Evolutionary conservation across 2,113 vertebrate genomes (phyloP).

Genomic region (Chionomys nivalis): DNA sequence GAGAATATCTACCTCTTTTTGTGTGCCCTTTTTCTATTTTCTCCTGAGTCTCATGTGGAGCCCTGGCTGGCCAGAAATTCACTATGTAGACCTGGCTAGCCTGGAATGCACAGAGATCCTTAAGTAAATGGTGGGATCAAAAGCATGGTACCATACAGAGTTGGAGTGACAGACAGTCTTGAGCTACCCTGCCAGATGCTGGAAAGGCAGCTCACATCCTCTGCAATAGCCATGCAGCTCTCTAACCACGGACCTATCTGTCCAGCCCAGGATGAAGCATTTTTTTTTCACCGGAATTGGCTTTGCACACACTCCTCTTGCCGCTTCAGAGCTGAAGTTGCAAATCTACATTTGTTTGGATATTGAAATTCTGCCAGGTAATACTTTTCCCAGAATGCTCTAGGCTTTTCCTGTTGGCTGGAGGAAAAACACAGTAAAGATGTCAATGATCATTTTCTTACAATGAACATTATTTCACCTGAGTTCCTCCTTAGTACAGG

Average conservation of each 20-base stretch:
- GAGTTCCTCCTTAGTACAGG: too few relatives aligned
- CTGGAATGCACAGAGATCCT: not conserved
- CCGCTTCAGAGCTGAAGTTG: not conserved
- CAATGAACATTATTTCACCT: not conserved
- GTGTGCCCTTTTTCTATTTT: not conserved
- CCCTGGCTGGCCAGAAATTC: not conserved
- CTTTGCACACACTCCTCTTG: not conserved
- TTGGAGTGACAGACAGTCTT: not conserved
- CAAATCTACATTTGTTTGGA: not conserved
- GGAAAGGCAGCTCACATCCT: not conserved
- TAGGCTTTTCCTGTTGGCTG: not conserved
- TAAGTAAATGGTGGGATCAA: not conserved
- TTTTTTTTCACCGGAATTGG: not conserved
- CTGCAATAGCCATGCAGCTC: not conserved
- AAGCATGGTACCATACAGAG: too few relatives aligned
- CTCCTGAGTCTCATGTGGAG: not conserved
- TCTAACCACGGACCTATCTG: not conserved
- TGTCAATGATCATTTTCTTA: not conserved
- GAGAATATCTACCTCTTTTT: accelerated
- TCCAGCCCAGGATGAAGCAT: not conserved
- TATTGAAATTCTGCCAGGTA: not conserved
- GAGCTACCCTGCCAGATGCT: not conserved
- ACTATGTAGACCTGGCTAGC: not conserved
- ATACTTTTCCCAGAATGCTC: not conserved
- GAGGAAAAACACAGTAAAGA: not conserved